Evolutionary conservation across 2,888 invertebrate species (phyloP).

Genomic region (Meiosimyza platycephala): DNA sequence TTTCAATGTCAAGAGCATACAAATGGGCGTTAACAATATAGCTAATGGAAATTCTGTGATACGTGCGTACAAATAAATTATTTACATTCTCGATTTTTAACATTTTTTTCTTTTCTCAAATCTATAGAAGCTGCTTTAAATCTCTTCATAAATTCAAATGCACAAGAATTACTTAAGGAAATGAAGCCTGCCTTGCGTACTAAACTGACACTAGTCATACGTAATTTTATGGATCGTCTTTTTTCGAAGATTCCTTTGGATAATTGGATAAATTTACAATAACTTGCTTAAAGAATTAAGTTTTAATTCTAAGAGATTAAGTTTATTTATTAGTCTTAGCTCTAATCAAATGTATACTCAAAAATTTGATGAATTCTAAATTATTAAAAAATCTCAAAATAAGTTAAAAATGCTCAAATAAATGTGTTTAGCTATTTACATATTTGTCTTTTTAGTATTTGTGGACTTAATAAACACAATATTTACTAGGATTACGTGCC

Average conservation of each 20-base stretch:
- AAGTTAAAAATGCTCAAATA: too few species aligned
- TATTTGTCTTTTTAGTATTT: too few species aligned
- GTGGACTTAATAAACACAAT: too few species aligned
- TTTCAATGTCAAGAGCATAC: constrained; percentile 84
- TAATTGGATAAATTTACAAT: constrained; percentile 74
- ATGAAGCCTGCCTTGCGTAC: constrained; percentile 87
- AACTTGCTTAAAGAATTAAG: constrained; percentile 28
- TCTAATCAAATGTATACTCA: constrained; percentile 3
- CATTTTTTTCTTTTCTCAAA: constrained; percentile 10
- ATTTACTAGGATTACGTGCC: too few species aligned
- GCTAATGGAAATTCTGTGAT: constrained; percentile 84
- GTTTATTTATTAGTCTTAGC: constrained; percentile 26
- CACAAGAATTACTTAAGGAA: constrained; percentile 85
- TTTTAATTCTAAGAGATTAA: constrained; percentile 4
- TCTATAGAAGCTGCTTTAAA: constrained; percentile 83
- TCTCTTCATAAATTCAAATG: constrained; percentile 87
- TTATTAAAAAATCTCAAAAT: too few species aligned
- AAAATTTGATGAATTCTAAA: too few species aligned
- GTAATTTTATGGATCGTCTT: constrained; percentile 78
- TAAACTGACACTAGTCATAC: constrained; percentile 81
- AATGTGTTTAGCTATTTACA: too few species aligned
- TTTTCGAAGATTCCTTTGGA: constrained; percentile 83
- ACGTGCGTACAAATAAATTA: constrained; percentile 72
- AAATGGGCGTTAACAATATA: constrained; percentile 88
- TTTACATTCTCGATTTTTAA: not conserved